phyloP scores from a whole-genome alignment of 1,140 invertebrate genomes.

The Drosophila tani region DNA sequence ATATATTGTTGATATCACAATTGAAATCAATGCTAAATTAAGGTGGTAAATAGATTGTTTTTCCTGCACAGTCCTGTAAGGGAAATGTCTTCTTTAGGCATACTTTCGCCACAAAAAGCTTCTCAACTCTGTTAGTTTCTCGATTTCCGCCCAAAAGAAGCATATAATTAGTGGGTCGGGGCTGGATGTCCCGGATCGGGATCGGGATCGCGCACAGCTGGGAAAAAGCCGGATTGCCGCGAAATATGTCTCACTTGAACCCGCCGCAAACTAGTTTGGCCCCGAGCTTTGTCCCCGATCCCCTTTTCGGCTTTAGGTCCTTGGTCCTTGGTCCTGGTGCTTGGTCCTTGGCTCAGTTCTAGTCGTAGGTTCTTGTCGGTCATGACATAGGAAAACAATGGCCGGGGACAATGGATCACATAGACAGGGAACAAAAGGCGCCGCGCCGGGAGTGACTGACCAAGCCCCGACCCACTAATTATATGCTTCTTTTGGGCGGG shows the following conservation, averaged over 20 bases:
- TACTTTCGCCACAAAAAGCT: too few relatives aligned
- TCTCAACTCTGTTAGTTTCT: not conserved
- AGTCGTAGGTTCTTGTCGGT: conserved; percentile 32
- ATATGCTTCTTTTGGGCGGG: conserved; percentile 34
- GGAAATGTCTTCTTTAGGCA: too few relatives aligned
- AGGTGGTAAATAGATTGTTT: too few relatives aligned
- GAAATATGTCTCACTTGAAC: conserved; percentile 40
- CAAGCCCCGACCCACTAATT: conserved; percentile 31
- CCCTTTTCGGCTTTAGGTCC: not conserved
- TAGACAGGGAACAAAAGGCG: conserved; percentile 17
- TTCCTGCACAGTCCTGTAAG: too few relatives aligned
- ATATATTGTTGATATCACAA: too few relatives aligned
- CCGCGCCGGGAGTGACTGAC: conserved; percentile 16
- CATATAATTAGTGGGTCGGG: conserved; percentile 38
- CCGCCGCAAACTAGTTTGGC: conserved; percentile 39
- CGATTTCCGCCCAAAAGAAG: conserved; percentile 28
- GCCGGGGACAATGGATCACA: conserved; percentile 17
- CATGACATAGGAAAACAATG: conserved; percentile 57
- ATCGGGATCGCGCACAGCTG: conserved; percentile 36
- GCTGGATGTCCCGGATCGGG: conserved; percentile 6
- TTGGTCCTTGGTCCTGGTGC: too few relatives aligned
- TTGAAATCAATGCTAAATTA: too few relatives aligned
- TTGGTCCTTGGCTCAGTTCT: not conserved
- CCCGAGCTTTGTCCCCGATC: conserved; percentile 24
- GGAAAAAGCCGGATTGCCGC: conserved; percentile 40